Evolutionary conservation across 2,888 invertebrate species (phyloP), one percentile per base, ranked within the genome.

Genomic region (Argyra leucocephala): DNA sequence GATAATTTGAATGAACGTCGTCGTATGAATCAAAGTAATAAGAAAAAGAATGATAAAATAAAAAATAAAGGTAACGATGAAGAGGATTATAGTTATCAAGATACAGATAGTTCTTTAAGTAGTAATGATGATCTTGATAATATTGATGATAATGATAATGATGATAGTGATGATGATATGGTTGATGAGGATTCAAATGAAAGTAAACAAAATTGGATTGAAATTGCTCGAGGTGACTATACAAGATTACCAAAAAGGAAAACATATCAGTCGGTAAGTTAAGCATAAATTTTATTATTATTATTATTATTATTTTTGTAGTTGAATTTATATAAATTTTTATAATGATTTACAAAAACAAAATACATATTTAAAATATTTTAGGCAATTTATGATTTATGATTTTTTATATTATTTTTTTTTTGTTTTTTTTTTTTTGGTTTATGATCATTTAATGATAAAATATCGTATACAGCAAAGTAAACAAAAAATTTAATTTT

Each of bases 141-240:
- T 10, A 10, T 7, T 31, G 10, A 31, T 31, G 31, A 31, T 31
- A 10, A 31, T 10, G n/a, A 48, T 48, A 18, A 48, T 18, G 15
- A 48, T 48, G 12, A 48, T 12, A n/a, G 18, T n/a, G 48, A 48
- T 48, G 6, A 48, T 48, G 7, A 48, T 48, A 48, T 5, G 12
- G 18, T 48, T 48, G 48, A 48, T 48, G 48, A 48, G 6, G 15
- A 48, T 48, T 48, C 48, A 48, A 48, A 48, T 48, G 48, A 48
- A 48, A 48, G 48, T 48, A 48, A 48, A 48, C n/a, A 18, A 48
- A 48, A 48, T 48, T 48, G 48, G 48, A 48, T 48, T 48, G 48
- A n/a, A 48, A n/a, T 18, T 48, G 48, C 18, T 48, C 15, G n/a
- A 18, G 15, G 12, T 48, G 48, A n/a, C 9, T 48, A 12, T 48